phyloP scores from a whole-genome alignment of 30 jellyfish, hydroid and myxozoan species.

The Mastigias papua region DNA sequence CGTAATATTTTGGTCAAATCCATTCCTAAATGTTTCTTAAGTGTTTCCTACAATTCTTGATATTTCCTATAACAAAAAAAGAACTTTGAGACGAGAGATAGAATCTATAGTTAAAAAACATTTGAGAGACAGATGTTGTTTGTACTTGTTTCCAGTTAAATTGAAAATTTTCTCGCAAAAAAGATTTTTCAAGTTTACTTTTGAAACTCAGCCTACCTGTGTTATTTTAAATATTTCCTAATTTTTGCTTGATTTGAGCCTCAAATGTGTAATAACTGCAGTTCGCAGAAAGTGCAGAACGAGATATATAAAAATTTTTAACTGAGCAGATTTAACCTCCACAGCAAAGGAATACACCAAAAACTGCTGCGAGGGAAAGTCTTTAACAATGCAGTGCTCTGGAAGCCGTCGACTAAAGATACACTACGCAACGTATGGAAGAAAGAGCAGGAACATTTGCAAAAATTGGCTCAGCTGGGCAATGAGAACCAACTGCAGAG shows the following conservation, averaged over 20 bases:
- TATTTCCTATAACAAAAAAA: too few relatives aligned
- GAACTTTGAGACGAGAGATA: too few relatives aligned
- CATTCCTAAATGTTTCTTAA: too few relatives aligned
- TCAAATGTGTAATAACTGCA: too few relatives aligned
- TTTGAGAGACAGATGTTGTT: too few relatives aligned
- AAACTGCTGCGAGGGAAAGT: constrained; percentile 27
- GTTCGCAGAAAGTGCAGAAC: background rate
- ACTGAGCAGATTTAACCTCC: background rate
- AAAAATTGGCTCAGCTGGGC: constrained; percentile 19
- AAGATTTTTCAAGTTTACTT: too few relatives aligned
- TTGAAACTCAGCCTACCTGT: too few relatives aligned
- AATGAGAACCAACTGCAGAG: constrained; percentile 60
- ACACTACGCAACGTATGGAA: constrained; percentile 57
- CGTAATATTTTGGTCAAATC: background rate
- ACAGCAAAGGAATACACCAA: constrained; percentile 19
- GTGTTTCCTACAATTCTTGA: too few relatives aligned
- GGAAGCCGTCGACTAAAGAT: constrained; percentile 29
- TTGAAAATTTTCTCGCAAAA: too few relatives aligned
- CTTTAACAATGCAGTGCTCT: background rate
- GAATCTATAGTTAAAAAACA: background rate
- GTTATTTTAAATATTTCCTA: too few relatives aligned
- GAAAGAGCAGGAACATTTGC: constrained; percentile 25
- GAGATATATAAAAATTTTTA: background rate
- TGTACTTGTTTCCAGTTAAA: too few relatives aligned
- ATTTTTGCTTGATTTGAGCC: too few relatives aligned